These are phyloP conservation scores for Metalampra italica DNA, from an alignment of 2,888 invertebrate genomes.

Conservation along the genomic window DNA sequence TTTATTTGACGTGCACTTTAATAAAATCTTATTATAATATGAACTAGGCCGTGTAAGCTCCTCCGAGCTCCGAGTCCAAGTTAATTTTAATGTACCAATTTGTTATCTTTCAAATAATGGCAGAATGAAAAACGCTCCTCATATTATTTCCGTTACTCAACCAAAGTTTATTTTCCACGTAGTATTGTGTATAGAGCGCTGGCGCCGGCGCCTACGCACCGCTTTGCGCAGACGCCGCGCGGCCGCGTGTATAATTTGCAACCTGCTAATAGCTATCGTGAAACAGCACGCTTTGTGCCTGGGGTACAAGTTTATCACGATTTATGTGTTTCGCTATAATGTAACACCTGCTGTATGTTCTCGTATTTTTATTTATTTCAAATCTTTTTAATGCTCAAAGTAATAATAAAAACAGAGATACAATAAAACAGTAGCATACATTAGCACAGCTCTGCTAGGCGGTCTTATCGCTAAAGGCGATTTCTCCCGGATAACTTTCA, in stretches of 20 bases:
- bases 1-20: no score
- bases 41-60: no score
- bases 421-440: no score
- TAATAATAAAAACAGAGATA: no score
- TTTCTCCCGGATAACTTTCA: no score
- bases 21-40: no score
- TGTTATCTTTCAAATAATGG: not conserved
- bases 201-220: conserved; percentile 64
- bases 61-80: no score
- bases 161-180: conserved; percentile 3
- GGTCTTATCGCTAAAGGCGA: no score
- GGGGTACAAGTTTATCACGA: conserved; percentile 17
- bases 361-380: no score
- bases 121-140: not conserved
- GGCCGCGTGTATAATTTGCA: conserved; percentile 57
- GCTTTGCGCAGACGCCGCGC: conserved; percentile 35
- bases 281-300: conserved; percentile 20
- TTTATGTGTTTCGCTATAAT: not conserved
- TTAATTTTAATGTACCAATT: not conserved
- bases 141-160: conserved; percentile 2
- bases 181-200: conserved; percentile 4
- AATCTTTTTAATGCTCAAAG: no score
- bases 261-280: conserved; percentile 63
- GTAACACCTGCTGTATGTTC: not conserved
- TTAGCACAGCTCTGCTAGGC: no score